These are phyloP conservation scores for Chesias legatella DNA, from an alignment of 2,888 invertebrate species.

Conservation along the genomic window DNA sequence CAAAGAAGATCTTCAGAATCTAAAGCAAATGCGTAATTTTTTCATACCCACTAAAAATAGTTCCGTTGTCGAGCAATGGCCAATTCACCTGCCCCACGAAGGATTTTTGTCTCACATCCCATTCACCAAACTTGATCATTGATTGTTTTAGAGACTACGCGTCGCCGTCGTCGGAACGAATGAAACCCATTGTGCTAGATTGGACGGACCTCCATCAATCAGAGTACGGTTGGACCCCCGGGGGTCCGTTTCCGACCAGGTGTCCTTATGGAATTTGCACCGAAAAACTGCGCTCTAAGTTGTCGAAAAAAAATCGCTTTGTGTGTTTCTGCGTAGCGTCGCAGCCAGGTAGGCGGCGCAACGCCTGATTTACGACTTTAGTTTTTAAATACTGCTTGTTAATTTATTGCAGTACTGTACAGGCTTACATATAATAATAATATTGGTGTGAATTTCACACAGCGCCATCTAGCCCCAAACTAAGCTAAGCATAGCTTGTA, in stretches of 20 bases:
- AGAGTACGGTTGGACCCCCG: conserved; percentile 61
- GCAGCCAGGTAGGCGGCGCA: conserved; percentile 59
- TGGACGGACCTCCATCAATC: conserved; percentile 74
- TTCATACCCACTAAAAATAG: conserved; percentile 4
- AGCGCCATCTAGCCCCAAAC: too few species aligned
- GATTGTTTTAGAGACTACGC: conserved; percentile 78
- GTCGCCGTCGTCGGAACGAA: conserved; percentile 66
- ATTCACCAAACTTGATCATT: conserved; percentile 74
- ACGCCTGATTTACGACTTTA: conserved; percentile 38
- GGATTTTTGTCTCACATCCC: conserved; percentile 66
- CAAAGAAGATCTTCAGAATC: background rate
- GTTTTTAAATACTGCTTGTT: conserved; percentile 34
- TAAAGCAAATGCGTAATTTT: conserved; percentile 3
- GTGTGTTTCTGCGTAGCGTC: conserved; percentile 71
- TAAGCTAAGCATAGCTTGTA: too few species aligned
- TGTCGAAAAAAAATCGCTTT: conserved; percentile 66
- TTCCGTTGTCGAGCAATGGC: conserved; percentile 13
- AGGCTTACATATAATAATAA: too few species aligned
- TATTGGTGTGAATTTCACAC: too few species aligned
- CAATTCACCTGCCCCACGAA: conserved; percentile 65
- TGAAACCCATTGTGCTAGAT: conserved; percentile 57
- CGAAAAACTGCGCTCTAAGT: conserved; percentile 72
- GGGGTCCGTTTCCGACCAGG: conserved; percentile 78
- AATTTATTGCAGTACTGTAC: too few species aligned
- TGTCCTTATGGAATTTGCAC: conserved; percentile 76